Percentiles rank a stretch among this genome's conserved stretches.
Conservation (phyloP, 2,113 vertebrate genomes). For the Polypterus bichir region DNA sequence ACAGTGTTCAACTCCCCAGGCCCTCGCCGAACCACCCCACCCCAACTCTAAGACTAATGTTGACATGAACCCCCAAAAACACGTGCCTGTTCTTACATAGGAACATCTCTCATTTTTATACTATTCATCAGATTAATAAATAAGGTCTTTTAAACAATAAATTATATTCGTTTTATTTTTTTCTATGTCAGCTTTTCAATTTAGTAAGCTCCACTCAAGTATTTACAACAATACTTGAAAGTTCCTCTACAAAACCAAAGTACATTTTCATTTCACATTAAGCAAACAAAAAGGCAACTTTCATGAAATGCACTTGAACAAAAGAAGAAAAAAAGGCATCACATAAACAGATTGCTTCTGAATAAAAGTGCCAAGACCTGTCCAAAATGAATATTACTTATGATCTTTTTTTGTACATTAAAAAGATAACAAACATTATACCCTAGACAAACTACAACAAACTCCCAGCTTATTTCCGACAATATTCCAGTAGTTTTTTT, state of each 20-base stretch:
- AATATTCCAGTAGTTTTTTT: slow-evolving; percentile 67
- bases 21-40: no score
- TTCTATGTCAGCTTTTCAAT: slow-evolving; percentile 40
- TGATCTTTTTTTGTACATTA: slow-evolving; percentile 48
- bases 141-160: slow-evolving; percentile 88
- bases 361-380: slow-evolving; percentile 76
- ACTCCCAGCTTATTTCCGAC: slow-evolving; percentile 64
- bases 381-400: slow-evolving; percentile 60
- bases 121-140: slow-evolving; percentile 73
- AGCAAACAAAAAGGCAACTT: slow-evolving; percentile 63
- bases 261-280: slow-evolving; percentile 69
- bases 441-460: slow-evolving; percentile 65
- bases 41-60: no score
- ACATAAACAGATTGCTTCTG: slow-evolving; percentile 64
- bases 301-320: slow-evolving; percentile 58
- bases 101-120: slow-evolving; percentile 2
- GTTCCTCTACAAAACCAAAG: slow-evolving; percentile 66
- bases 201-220: slow-evolving; percentile 80
- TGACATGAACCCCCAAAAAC: no score
- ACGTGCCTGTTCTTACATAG: no score
- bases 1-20: slow-evolving; percentile 15
- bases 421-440: slow-evolving; percentile 41
- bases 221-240: slow-evolving; percentile 93
- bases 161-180: slow-evolving; percentile 48
- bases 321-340: slow-evolving; percentile 39